A percentile compares a stretch with the other conserved stretches of the same genome.
Conservation (phyloP, 1,140 invertebrate species). For the Scylla paramamosain region DNA sequence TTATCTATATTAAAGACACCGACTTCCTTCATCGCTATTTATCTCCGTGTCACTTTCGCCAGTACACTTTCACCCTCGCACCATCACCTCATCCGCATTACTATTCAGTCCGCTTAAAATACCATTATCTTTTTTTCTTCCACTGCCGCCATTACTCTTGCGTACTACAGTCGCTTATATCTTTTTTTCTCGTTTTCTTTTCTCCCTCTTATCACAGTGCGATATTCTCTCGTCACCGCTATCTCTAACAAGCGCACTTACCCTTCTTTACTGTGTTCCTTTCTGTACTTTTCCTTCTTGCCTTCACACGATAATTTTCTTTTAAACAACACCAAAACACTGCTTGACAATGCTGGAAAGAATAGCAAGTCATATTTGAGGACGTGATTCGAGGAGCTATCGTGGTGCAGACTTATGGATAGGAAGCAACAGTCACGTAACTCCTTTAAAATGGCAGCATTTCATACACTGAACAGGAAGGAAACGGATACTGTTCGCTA, state of each 20-base stretch:
- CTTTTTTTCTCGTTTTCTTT: neutral
- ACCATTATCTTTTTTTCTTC: neutral
- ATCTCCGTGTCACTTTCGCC: neutral
- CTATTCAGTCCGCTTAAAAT: neutral
- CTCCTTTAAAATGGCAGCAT: neutral
- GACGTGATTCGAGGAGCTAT: neutral
- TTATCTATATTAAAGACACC: neutral
- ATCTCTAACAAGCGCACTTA: neutral
- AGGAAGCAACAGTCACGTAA: neutral
- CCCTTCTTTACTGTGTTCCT: neutral
- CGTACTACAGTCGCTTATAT: neutral
- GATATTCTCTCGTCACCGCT: slow-evolving; percentile 7
- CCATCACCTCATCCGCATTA: slow-evolving; percentile 12
- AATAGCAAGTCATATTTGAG: neutral
- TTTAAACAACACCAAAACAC: neutral
- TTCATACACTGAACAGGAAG: neutral
- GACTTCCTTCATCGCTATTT: neutral
- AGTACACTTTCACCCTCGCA: neutral
- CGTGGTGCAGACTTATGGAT: neutral
- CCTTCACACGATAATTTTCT: neutral
- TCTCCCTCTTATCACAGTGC: neutral
- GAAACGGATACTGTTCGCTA: slow-evolving; percentile 32
- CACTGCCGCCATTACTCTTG: neutral
- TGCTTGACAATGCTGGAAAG: neutral
- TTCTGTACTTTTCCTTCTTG: neutral